These are phyloP conservation scores for Callopanchax toddi DNA, from an alignment of 2,113 vertebrate species.

Conservation along the genomic window DNA sequence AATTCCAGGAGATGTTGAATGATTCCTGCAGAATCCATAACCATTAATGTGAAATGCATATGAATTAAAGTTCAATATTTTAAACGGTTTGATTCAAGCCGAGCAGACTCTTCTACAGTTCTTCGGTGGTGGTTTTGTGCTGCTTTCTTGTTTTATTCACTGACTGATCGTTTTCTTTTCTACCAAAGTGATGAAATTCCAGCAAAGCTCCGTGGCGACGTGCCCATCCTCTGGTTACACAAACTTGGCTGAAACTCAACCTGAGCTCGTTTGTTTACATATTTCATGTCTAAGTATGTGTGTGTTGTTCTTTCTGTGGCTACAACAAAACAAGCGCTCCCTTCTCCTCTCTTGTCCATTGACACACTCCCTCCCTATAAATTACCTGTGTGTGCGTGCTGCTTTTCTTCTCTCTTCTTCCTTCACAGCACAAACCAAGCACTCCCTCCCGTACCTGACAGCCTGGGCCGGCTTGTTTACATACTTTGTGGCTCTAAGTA, in stretches of 20 bases:
- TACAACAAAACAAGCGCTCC: constrained; percentile 55
- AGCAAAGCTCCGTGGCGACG: constrained; percentile 1
- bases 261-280: constrained; percentile 42
- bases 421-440: constrained; percentile 27
- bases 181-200: background rate
- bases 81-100: no score
- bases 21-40: no score
- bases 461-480: constrained; percentile 57
- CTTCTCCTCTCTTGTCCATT: constrained; percentile 30
- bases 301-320: constrained; percentile 51
- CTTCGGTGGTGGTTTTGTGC: no score
- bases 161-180: background rate
- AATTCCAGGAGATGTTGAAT: no score
- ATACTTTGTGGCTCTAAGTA: constrained; percentile 73
- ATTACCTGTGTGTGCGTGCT: constrained; percentile 31
- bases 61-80: no score
- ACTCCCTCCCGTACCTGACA: constrained; percentile 44
- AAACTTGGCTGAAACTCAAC: background rate
- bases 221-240: constrained; percentile 16
- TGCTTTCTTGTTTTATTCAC: constrained; percentile 15
- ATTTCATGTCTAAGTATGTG: constrained; percentile 47
- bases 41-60: no score
- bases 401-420: background rate
- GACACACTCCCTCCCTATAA: constrained; percentile 48
- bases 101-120: no score